Percentiles rank a stretch among this genome's conserved stretches.
Evolutionary conservation across 2,888 invertebrate genomes (phyloP).

Genomic region (Cantharis flavilabris): DNA sequence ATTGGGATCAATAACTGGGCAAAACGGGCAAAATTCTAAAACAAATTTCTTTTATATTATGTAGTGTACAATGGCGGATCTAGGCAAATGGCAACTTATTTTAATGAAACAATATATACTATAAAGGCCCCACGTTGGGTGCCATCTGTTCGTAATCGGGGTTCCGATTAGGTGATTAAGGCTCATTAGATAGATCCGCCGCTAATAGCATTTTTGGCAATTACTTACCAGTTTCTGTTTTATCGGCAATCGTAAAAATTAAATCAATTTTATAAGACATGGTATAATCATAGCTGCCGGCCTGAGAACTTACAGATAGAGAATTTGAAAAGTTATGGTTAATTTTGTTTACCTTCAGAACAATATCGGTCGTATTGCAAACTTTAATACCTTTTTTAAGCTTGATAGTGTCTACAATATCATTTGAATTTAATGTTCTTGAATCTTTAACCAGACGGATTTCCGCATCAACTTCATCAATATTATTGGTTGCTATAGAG

Average conservation of each 20-base stretch:
- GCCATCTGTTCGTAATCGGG: too few relatives aligned
- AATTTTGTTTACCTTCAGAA: slow-evolving; percentile 4
- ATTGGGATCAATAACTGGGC: slow-evolving; percentile 34
- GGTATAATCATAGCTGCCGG: slow-evolving; percentile 18
- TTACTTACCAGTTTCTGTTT: slow-evolving; percentile 12
- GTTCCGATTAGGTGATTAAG: too few relatives aligned
- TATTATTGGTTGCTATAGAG: background rate
- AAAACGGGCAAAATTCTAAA: slow-evolving; percentile 33
- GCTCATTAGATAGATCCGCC: too few relatives aligned
- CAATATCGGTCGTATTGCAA: slow-evolving; percentile 1
- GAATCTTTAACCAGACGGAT: slow-evolving; percentile 9
- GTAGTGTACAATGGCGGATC: too few relatives aligned
- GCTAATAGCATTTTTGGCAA: too few relatives aligned
- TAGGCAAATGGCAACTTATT: too few relatives aligned
- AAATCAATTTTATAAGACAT: slow-evolving; percentile 26
- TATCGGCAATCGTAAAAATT: slow-evolving; percentile 11
- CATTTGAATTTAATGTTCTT: slow-evolving; percentile 4
- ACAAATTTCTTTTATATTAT: too few relatives aligned
- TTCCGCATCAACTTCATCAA: slow-evolving; percentile 10
- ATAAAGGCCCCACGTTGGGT: too few relatives aligned
- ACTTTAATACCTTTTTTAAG: background rate
- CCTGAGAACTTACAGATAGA: slow-evolving; percentile 3
- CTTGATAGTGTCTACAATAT: background rate
- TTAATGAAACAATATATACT: too few relatives aligned
- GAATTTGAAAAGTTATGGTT: background rate